A percentile compares a stretch with the other conserved stretches of the same genome.
phyloP scores from a whole-genome alignment of 2,113 vertebrate genomes.

The Saccopteryx leptura region DNA sequence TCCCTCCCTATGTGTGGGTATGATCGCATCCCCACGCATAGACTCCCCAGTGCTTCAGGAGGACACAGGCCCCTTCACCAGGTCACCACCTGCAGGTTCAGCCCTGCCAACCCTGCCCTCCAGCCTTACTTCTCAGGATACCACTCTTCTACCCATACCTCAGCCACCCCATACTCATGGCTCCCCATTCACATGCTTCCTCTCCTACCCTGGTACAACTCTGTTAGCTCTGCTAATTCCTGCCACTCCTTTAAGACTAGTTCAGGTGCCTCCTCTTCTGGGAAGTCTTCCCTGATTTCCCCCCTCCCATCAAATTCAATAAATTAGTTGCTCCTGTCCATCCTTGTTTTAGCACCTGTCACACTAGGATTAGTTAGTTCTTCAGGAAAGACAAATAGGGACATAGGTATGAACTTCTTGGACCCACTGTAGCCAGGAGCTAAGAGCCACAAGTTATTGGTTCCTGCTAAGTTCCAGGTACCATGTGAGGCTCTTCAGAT shows the following conservation, averaged over 20 bases:
- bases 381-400: not conserved
- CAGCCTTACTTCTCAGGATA: not conserved
- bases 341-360: not conserved
- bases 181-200: not conserved
- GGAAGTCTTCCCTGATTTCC: not conserved
- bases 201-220: not conserved
- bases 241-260: not conserved
- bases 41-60: not conserved
- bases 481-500: not conserved
- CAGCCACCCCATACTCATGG: not conserved
- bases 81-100: not conserved
- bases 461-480: not conserved
- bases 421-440: not conserved
- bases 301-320: not conserved
- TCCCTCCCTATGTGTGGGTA: not conserved
- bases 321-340: not conserved
- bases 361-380: not conserved
- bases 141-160: too few relatives aligned
- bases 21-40: not conserved
- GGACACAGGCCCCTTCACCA: not conserved
- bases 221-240: not conserved
- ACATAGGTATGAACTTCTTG: too few relatives aligned
- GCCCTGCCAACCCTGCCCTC: not conserved
- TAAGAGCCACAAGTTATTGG: not conserved
- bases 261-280: not conserved